phyloP scores from a whole-genome alignment of 2,888 invertebrate genomes.

The Machimus rusticus region DNA sequence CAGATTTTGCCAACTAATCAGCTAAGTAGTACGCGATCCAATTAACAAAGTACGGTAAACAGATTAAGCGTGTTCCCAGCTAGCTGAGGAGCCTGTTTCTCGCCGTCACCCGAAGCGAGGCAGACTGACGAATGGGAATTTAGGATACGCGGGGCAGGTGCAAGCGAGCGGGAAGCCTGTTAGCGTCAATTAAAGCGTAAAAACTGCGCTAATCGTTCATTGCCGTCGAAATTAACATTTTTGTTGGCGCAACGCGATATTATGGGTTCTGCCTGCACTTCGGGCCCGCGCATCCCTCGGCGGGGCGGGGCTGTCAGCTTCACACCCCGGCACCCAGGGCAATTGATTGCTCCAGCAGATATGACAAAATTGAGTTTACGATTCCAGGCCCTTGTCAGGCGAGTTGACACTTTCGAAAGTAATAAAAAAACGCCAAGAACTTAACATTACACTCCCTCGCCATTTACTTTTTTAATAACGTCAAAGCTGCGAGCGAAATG shows the following conservation, averaged over 20 bases:
- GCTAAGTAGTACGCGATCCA: conserved; percentile 37
- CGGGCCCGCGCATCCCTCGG: not conserved
- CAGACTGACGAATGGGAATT: not conserved
- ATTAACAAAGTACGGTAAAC: conserved; percentile 37
- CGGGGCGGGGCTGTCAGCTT: not conserved
- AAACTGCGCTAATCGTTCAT: conserved; percentile 32
- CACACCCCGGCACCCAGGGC: not conserved
- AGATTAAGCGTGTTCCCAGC: conserved; percentile 30
- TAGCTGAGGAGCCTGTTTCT: conserved; percentile 8
- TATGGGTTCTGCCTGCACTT: not conserved
- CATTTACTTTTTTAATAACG: conserved; percentile 19
- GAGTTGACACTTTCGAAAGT: conserved; percentile 1
- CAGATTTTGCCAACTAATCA: conserved; percentile 39
- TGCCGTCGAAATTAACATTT: conserved; percentile 29
- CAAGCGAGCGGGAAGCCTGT: conserved; percentile 16
- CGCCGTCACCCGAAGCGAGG: not conserved
- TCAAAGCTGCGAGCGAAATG: not conserved
- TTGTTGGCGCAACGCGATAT: not conserved
- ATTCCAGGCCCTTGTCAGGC: conserved; percentile 22
- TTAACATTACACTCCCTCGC: not conserved
- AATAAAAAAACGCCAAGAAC: not conserved
- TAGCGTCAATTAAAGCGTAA: conserved; percentile 14
- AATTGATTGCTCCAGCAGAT: conserved; percentile 1
- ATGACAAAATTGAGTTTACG: conserved; percentile 24
- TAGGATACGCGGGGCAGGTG: conserved; percentile 20